A percentile compares a stretch with the other conserved stretches of the same genome.
Conservation (phyloP, 2,113 vertebrate genomes). For the Aptenodytes patagonicus region DNA sequence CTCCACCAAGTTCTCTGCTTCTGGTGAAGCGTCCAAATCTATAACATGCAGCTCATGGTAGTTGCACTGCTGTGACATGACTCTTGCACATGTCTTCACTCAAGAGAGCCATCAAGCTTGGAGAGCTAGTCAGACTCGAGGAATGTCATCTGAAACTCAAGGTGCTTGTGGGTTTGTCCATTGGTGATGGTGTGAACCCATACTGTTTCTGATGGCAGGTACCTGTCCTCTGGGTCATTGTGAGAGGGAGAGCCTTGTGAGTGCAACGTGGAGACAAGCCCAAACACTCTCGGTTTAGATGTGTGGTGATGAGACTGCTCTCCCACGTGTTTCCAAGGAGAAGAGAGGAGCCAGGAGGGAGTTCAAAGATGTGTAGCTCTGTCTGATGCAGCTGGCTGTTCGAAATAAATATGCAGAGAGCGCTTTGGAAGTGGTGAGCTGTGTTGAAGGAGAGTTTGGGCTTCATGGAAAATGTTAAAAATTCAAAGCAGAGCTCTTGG, state of each 20-base stretch:
- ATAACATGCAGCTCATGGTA: neutral
- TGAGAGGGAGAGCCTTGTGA: neutral
- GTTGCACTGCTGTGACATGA: neutral
- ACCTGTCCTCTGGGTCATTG: neutral
- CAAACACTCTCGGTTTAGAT: neutral
- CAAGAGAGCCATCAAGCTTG: neutral
- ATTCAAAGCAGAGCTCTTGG: conserved; percentile 24
- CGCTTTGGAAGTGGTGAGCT: neutral
- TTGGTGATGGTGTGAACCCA: neutral
- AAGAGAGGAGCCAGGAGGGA: neutral
- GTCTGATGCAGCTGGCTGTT: neutral
- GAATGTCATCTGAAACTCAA: neutral
- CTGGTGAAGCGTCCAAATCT: neutral
- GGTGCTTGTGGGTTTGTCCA: neutral
- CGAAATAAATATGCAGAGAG: neutral
- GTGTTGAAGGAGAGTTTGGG: neutral
- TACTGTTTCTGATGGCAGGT: neutral
- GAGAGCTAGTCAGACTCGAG: neutral
- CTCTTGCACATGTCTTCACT: neutral
- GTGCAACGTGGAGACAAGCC: neutral
- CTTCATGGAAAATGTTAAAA: neutral
- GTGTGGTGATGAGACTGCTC: neutral
- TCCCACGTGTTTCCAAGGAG: neutral
- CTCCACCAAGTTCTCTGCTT: neutral
- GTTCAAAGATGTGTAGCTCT: neutral